These are phyloP conservation scores for Spodoptera picta DNA, from an alignment of 2,888 invertebrate genomes.

Conservation along the genomic window DNA sequence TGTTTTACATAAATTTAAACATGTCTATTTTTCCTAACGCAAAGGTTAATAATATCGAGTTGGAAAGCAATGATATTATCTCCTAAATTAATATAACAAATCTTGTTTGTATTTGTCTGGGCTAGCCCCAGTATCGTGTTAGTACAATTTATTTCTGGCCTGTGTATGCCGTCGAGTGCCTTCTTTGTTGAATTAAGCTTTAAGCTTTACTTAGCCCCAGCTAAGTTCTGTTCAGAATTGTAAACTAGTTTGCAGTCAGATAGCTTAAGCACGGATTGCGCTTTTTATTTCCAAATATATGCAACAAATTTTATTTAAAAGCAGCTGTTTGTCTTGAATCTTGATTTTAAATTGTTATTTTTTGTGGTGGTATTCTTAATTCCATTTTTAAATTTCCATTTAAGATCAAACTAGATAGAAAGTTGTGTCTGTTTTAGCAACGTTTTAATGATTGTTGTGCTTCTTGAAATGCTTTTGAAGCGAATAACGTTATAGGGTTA, in stretches of 20 bases:
- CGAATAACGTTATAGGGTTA: too few species aligned
- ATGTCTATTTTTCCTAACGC: too few species aligned
- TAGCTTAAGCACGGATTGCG: slow-evolving; percentile 27
- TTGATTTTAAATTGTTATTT: too few species aligned
- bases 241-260: slow-evolving; percentile 40
- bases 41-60: background rate
- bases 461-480: too few species aligned
- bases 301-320: too few species aligned
- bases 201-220: slow-evolving; percentile 49
- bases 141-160: slow-evolving; percentile 35
- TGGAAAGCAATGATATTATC: background rate
- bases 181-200: slow-evolving; percentile 52
- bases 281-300: slow-evolving; percentile 9
- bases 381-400: too few species aligned
- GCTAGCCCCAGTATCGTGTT: slow-evolving; percentile 9
- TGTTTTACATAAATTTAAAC: too few species aligned
- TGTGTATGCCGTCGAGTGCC: slow-evolving; percentile 15
- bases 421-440: too few species aligned
- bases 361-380: too few species aligned
- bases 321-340: too few species aligned
- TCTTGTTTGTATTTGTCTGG: slow-evolving; percentile 8
- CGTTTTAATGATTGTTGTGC: too few species aligned
- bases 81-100: slow-evolving; percentile 10
- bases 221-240: slow-evolving; percentile 38
- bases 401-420: too few species aligned